A percentile compares a stretch with the other conserved stretches of the same genome.
These are phyloP conservation scores for Heliconius congener DNA, from an alignment of 1,140 invertebrate genomes.

Conservation along the genomic window DNA sequence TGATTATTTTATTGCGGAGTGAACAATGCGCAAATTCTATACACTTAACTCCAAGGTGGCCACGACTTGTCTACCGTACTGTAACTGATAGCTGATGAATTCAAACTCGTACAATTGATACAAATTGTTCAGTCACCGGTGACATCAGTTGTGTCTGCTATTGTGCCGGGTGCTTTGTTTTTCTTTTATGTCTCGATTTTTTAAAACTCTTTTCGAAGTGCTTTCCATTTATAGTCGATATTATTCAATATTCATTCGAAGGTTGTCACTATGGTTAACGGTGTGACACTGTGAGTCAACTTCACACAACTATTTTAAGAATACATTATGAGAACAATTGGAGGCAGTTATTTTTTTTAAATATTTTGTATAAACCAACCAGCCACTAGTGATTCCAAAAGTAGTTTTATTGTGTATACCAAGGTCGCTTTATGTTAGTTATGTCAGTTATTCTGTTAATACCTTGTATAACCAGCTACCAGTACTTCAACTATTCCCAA, in stretches of 20 bases:
- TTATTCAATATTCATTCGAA: neutral
- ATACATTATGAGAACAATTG: neutral
- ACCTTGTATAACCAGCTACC: neutral
- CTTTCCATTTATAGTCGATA: neutral
- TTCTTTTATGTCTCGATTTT: conserved; percentile 4
- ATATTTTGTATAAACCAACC: neutral
- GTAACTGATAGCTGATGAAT: neutral
- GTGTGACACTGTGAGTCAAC: neutral
- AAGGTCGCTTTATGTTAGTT: conserved; percentile 10
- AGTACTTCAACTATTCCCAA: neutral
- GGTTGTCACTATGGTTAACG: neutral
- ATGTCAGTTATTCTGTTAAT: neutral
- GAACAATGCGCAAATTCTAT: too few species aligned
- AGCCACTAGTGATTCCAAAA: neutral
- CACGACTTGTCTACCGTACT: too few species aligned
- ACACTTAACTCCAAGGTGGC: too few species aligned
- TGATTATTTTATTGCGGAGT: too few species aligned
- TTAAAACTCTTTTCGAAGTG: neutral
- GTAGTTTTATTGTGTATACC: neutral
- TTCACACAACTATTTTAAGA: neutral
- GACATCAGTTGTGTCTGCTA: conserved; percentile 29
- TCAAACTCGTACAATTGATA: conserved; percentile 35
- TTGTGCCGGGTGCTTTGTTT: conserved; percentile 11
- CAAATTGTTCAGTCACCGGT: conserved; percentile 37
- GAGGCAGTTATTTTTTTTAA: neutral